Conservation (phyloP, 2,113 vertebrate species). For the Pampusana beccarii region DNA sequence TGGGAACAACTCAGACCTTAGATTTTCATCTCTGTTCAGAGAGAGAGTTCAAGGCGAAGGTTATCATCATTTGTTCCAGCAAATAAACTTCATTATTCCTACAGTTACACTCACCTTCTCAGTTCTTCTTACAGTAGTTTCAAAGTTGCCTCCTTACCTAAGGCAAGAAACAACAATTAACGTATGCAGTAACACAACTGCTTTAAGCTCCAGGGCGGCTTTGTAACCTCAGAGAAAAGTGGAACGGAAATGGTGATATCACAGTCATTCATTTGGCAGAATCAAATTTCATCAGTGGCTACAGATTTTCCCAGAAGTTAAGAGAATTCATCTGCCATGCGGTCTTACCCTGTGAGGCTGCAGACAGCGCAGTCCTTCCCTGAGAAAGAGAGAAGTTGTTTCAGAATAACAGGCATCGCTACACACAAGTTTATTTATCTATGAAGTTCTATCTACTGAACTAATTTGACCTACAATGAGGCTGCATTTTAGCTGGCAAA, state of each 20-base stretch:
- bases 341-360: background rate
- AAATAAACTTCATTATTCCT: background rate
- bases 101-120: background rate
- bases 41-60: conserved; percentile 81
- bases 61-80: conserved; percentile 75
- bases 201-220: background rate
- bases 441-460: background rate
- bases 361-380: background rate
- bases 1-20: conserved; percentile 77
- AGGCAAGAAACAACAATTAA: background rate
- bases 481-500: background rate
- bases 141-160: background rate
- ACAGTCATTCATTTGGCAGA: conserved; percentile 73
- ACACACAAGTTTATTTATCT: background rate
- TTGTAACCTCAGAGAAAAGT: conserved; percentile 59
- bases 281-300: conserved; percentile 73
- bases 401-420: background rate
- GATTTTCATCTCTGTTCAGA: conserved; percentile 79
- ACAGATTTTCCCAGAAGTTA: background rate
- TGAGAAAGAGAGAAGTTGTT: background rate
- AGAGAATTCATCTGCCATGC: background rate
- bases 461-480: background rate
- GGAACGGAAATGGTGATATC: conserved; percentile 70
- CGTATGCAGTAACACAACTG: background rate
- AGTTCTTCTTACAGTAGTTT: background rate